Percentiles rank a stretch among this genome's conserved stretches.
Evolutionary conservation across 92 coral and sea anemone genomes (phyloP).

Genomic region (Isaurus tuberculatus): DNA sequence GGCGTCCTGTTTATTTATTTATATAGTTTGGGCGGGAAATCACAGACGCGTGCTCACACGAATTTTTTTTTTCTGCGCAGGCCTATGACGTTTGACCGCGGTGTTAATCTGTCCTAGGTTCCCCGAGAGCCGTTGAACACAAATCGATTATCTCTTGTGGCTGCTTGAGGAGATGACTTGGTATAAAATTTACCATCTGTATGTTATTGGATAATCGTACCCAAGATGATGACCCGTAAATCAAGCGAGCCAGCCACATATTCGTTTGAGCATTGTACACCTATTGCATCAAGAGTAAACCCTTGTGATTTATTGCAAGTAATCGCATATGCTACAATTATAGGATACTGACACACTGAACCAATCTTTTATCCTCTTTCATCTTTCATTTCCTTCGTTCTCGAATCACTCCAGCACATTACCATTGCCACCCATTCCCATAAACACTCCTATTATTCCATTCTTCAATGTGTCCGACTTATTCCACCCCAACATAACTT

Average conservation of each 20-base stretch:
- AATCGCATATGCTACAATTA: slow-evolving; percentile 19
- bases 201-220: slow-evolving; percentile 10
- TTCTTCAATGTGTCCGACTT: slow-evolving; percentile 45
- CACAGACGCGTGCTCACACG: no score
- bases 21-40: no score
- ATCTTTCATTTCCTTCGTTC: neutral
- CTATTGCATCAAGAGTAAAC: neutral
- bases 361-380: slow-evolving; percentile 41
- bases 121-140: no score
- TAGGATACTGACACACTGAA: slow-evolving; percentile 12
- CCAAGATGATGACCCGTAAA: slow-evolving; percentile 9
- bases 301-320: slow-evolving; percentile 19
- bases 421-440: slow-evolving; percentile 19
- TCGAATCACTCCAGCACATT: neutral
- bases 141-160: neutral
- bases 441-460: slow-evolving; percentile 47
- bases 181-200: slow-evolving; percentile 20
- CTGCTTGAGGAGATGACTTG: slow-evolving; percentile 31
- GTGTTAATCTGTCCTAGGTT: no score
- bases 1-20: no score
- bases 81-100: no score
- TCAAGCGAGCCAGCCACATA: slow-evolving; percentile 18
- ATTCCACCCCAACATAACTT: slow-evolving; percentile 55
- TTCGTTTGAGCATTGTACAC: slow-evolving; percentile 22
- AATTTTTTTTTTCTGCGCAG: no score